Evolutionary conservation across 1,140 invertebrate genomes (phyloP).

Genomic region (Asbolus verrucosus): DNA sequence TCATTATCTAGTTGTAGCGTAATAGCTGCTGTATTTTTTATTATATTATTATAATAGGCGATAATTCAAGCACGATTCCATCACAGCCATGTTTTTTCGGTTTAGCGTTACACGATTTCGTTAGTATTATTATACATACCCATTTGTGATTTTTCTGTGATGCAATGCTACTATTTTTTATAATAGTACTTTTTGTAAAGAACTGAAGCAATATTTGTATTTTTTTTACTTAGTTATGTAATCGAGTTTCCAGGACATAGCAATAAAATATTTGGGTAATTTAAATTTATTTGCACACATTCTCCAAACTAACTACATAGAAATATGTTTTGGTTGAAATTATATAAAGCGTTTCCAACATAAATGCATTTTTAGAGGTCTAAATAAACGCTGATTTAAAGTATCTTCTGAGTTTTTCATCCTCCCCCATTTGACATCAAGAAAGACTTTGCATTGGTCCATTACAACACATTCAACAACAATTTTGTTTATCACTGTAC

Average conservation of each 20-base stretch:
- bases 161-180: conserved; percentile 17
- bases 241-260: background rate
- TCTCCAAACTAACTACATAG: too few species aligned
- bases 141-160: conserved; percentile 34
- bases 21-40: too few species aligned
- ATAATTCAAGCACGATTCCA: background rate
- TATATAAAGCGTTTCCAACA: background rate
- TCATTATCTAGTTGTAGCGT: background rate
- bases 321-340: too few species aligned
- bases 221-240: conserved; percentile 6
- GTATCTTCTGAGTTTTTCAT: background rate
- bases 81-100: background rate
- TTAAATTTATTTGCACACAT: too few species aligned
- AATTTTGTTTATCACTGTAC: too few species aligned
- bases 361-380: conserved; percentile 11
- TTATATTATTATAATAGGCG: background rate
- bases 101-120: background rate
- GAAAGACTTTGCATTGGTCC: too few species aligned
- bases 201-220: conserved; percentile 31
- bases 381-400: conserved; percentile 16
- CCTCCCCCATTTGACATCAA: too few species aligned
- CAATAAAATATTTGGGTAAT: background rate
- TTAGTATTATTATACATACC: conserved; percentile 7
- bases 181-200: conserved; percentile 18
- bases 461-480: too few species aligned